Evolutionary conservation across 2,113 vertebrate genomes (phyloP).

Genomic region (Agelaius tricolor): DNA sequence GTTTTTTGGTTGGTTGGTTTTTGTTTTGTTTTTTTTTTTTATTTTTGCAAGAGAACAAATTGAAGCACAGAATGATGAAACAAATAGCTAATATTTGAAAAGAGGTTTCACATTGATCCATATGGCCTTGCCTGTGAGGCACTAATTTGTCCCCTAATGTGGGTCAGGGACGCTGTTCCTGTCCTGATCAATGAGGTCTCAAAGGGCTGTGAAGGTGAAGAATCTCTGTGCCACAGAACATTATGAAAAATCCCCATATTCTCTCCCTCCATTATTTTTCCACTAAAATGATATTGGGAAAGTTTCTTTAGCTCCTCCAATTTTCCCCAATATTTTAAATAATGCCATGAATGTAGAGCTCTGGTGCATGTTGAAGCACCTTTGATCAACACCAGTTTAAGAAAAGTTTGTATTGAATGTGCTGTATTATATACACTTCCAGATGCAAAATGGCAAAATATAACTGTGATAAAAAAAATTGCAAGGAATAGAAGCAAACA

Average conservation of each 20-base stretch:
- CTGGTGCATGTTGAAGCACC: neutral
- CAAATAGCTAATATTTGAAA: neutral
- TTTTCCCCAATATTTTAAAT: neutral
- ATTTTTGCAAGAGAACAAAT: neutral
- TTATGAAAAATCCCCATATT: neutral
- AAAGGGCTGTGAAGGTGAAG: neutral
- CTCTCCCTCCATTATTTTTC: neutral
- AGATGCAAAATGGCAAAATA: neutral
- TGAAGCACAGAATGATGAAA: neutral
- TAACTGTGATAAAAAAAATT: neutral
- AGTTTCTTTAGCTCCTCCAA: neutral
- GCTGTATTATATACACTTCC: neutral
- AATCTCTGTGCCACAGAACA: neutral
- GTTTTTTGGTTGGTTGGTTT: no score
- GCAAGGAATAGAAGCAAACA: neutral
- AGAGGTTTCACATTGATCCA: neutral
- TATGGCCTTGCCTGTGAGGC: fast-evolving
- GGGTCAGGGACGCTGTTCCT: neutral
- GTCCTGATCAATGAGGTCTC: neutral
- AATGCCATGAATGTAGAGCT: neutral
- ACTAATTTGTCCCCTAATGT: fast-evolving
- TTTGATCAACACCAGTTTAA: neutral
- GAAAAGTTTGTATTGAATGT: neutral
- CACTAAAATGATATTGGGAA: neutral
- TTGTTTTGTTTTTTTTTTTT: no score